Evolutionary conservation across 2,888 invertebrate genomes (phyloP), one percentile per base, ranked within the genome.

Genomic region (Caenorhabditis becei): DNA sequence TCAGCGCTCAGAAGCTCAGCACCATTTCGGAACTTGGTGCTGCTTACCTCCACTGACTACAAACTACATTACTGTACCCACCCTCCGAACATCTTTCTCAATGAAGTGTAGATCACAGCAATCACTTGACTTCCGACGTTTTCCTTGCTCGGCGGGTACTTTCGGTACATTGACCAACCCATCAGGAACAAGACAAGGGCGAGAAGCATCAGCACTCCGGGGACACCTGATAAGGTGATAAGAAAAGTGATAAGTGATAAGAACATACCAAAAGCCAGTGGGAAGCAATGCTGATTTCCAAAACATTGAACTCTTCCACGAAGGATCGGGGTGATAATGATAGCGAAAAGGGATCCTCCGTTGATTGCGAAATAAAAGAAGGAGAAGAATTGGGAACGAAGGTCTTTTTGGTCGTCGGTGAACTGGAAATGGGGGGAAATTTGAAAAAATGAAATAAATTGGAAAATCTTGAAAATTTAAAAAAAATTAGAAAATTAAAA

Each of bases 331-430:
- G 91, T 91, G 23, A 89, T 69, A 41, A 89, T 62, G 35, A 91
- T 89, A 66, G 90, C 89, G 49, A 90, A 71, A n/a, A 91, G 79
- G 1, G 86, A 87, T n/a, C 97, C 97, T 16, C 92, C 90, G 91
- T 97, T 97, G 91, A 98, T 97, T 63, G 96, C 93, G 91, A 97
- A 96, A 93, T 97, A 98, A 92, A 97, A 98, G 4, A 97, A 93
- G 0, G 97, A 97, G 85, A 98, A 97, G 93, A 96, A 98, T 82
- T 94, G 94, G 20, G 94, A 94, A 70, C 97, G 92, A 89, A 95
- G 94, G 86, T 92, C 93, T 85, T 94, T 94, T 92, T 97, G 95
- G 37, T 87, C 77, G 37, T 88, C 86, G 24, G 82, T 77, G 82
- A 90, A 90, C 86, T 89, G 65, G n/a, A n/a, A n/a, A n/a, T n/a